Percentiles rank a stretch among this genome's conserved stretches.
These are phyloP conservation scores for Hyperoplus lanceolatus DNA, from an alignment of 2,797 vertebrate genomes.

Conservation along the genomic window DNA sequence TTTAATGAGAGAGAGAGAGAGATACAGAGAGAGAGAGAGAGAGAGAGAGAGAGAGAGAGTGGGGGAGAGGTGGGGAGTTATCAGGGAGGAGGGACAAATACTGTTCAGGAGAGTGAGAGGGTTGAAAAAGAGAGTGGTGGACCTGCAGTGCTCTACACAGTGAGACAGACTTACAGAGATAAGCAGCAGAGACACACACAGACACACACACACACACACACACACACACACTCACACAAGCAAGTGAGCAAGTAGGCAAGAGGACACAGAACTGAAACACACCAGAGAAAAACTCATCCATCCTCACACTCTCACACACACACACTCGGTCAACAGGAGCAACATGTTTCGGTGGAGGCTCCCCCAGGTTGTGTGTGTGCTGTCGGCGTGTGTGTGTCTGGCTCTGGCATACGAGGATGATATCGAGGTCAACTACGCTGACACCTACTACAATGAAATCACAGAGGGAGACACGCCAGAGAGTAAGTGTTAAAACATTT, in stretches of 20 bases:
- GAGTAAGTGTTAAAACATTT: constrained; percentile 74
- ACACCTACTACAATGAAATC: constrained; percentile 82
- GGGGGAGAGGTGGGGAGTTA: constrained; percentile 63
- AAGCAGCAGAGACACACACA: constrained; percentile 42
- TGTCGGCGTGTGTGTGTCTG: constrained; percentile 70
- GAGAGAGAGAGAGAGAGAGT: constrained; percentile 23
- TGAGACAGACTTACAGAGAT: constrained; percentile 49
- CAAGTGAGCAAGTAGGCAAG: constrained; percentile 6
- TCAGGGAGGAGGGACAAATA: constrained; percentile 75
- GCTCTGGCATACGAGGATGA: constrained; percentile 84
- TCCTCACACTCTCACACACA: constrained; percentile 27
- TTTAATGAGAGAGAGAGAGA: constrained; percentile 59
- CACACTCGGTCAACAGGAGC: constrained; percentile 35
- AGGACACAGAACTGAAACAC: constrained; percentile 13
- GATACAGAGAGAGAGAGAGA: constrained; percentile 27
- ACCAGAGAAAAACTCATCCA: constrained; percentile 27
- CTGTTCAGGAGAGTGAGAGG: constrained; percentile 60
- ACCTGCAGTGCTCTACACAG: constrained; percentile 60
- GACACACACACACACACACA: constrained; percentile 7
- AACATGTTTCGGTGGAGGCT: constrained; percentile 78
- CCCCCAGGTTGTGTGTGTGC: constrained; percentile 67
- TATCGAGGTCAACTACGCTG: constrained; percentile 68
- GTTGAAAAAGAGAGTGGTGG: constrained; percentile 75
- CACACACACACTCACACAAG: constrained; percentile 21
- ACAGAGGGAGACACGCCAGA: constrained; percentile 58